phyloP scores from a whole-genome alignment of 2,888 invertebrate species.

The Prenolepis imparis region DNA sequence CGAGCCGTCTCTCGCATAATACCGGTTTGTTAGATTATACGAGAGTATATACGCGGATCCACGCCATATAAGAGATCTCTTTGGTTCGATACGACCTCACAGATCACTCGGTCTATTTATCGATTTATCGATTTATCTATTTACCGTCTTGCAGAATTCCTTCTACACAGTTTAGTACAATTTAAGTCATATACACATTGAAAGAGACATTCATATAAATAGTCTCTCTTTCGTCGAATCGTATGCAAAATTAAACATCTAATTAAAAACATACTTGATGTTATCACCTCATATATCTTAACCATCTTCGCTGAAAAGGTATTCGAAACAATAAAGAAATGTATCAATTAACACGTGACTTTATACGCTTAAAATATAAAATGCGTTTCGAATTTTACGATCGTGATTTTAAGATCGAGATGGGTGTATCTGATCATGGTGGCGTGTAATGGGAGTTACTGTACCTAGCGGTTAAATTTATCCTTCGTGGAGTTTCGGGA shows the following conservation, averaged over 20 bases:
- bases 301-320: background rate
- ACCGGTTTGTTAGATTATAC: conserved; percentile 78
- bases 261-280: background rate
- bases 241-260: background rate
- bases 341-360: background rate
- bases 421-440: conserved; percentile 61
- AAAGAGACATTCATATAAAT: background rate
- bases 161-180: background rate
- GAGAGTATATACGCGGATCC: conserved; percentile 66
- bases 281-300: background rate
- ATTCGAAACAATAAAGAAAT: background rate
- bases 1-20: conserved; percentile 71
- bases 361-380: background rate
- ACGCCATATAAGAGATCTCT: conserved; percentile 63
- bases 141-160: background rate
- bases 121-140: conserved; percentile 2
- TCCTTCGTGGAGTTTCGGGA: conserved; percentile 80
- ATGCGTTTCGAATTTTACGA: background rate
- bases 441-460: conserved; percentile 66
- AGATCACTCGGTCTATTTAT: conserved; percentile 39
- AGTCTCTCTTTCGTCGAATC: background rate
- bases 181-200: background rate
- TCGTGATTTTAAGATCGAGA: conserved; percentile 32
- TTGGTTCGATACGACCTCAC: conserved; percentile 58
- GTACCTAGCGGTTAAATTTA: conserved; percentile 80